These are phyloP conservation scores for Manis javanica DNA, from an alignment of 2,797 vertebrate genomes.

Conservation along the genomic window DNA sequence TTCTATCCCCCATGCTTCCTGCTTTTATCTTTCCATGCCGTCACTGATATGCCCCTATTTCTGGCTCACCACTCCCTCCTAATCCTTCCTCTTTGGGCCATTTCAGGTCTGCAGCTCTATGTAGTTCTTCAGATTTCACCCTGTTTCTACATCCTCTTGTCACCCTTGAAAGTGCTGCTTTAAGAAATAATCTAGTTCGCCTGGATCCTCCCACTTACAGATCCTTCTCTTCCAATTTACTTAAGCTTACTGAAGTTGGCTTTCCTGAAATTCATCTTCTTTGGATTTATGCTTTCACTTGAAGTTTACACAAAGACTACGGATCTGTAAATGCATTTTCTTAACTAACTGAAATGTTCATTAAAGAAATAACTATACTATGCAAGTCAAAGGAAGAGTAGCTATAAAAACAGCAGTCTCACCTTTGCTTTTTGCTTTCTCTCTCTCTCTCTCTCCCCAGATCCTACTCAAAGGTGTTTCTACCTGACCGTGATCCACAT, in stretches of 20 bases:
- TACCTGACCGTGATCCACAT: neutral
- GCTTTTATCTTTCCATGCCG: neutral
- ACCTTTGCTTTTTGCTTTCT: neutral
- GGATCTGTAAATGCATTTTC: constrained; percentile 3
- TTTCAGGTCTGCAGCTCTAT: neutral
- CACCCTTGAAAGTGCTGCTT: neutral
- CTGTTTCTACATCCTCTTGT: neutral
- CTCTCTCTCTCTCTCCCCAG: neutral
- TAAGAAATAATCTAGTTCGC: neutral
- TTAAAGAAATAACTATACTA: neutral
- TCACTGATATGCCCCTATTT: neutral
- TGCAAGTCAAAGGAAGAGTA: neutral
- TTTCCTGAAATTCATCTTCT: constrained; percentile 51
- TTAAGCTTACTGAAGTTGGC: constrained; percentile 28
- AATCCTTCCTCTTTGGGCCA: neutral
- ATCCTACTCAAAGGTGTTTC: neutral
- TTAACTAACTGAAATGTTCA: constrained; percentile 49
- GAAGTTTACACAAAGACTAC: neutral
- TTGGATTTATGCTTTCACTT: constrained; percentile 47
- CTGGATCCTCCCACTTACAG: neutral
- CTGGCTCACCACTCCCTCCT: neutral
- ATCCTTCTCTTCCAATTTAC: neutral
- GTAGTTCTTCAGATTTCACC: neutral
- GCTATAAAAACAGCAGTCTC: neutral
- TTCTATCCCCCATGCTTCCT: neutral